Percentiles rank a stretch among this genome's conserved stretches.
phyloP scores from a whole-genome alignment of 2,113 vertebrate species.

The Gymnarchus niloticus region DNA sequence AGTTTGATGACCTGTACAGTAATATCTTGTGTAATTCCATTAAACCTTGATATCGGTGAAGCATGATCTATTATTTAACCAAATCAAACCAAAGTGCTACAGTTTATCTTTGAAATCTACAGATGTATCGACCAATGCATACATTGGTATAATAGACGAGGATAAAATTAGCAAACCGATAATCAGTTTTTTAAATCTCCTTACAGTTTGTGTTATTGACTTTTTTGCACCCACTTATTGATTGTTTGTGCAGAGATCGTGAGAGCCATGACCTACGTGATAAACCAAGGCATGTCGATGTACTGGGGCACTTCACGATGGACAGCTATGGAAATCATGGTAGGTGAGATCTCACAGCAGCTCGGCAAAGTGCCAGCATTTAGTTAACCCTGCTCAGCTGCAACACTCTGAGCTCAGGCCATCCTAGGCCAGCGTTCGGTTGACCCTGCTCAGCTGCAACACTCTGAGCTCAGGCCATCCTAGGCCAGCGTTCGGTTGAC shows the following conservation, averaged over 20 bases:
- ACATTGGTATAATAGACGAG: background rate
- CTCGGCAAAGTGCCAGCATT: background rate
- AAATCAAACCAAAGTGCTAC: background rate
- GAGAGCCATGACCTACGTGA: slow-evolving; percentile 92
- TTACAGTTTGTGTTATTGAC: background rate
- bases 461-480: background rate
- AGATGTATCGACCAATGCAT: background rate
- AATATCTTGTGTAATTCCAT: background rate
- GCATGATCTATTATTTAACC: background rate
- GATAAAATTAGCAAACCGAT: background rate
- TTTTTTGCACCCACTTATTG: background rate
- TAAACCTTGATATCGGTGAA: no score
- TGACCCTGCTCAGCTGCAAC: background rate
- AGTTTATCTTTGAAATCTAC: background rate
- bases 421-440: background rate
- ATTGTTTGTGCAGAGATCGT: slow-evolving; percentile 77
- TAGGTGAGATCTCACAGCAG: slow-evolving; percentile 41
- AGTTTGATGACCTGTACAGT: background rate
- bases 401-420: no score
- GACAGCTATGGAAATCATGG: slow-evolving; percentile 99
- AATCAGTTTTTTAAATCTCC: background rate
- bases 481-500: background rate
- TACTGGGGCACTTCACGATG: slow-evolving; percentile 97
- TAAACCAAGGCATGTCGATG: slow-evolving; percentile 97
- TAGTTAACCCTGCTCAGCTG: background rate